These are phyloP conservation scores for Cygnus buccinator DNA, from an alignment of 2,113 vertebrate species.

Conservation along the genomic window DNA sequence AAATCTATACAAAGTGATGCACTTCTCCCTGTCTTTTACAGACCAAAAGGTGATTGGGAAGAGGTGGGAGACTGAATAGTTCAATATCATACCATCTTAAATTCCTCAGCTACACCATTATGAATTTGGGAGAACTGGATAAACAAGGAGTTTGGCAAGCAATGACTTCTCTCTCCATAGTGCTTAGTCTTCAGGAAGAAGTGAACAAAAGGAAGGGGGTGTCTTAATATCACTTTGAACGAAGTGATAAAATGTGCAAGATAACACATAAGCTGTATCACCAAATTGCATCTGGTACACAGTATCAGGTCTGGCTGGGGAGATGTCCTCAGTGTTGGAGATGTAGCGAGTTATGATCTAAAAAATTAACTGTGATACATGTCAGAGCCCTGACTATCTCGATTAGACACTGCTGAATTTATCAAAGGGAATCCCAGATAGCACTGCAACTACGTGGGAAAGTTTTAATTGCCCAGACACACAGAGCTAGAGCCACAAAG, in stretches of 20 bases:
- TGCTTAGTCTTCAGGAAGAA: slow-evolving; percentile 31
- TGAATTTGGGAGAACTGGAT: not conserved
- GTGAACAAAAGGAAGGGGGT: not conserved
- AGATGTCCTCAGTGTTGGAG: not conserved
- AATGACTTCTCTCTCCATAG: not conserved
- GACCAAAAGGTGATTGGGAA: not conserved
- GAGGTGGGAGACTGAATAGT: not conserved
- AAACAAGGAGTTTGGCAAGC: slow-evolving; percentile 11
- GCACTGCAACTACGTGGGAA: not conserved
- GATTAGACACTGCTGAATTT: not conserved
- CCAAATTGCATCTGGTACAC: slow-evolving; percentile 21
- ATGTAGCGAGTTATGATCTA: not conserved
- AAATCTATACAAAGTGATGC: not conserved
- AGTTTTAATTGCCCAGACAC: not conserved
- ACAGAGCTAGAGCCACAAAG: not conserved
- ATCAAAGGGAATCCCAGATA: not conserved
- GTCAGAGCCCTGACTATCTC: not conserved
- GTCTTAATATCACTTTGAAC: not conserved
- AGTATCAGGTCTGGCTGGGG: not conserved
- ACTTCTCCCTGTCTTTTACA: not conserved
- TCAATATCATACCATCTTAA: not conserved
- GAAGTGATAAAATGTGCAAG: not conserved
- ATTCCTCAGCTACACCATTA: not conserved
- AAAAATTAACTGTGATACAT: not conserved
- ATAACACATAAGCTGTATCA: not conserved